Evolutionary conservation across 2,888 invertebrate genomes (phyloP), one percentile per base, ranked within the genome.

Genomic region (Eristalis pertinax): DNA sequence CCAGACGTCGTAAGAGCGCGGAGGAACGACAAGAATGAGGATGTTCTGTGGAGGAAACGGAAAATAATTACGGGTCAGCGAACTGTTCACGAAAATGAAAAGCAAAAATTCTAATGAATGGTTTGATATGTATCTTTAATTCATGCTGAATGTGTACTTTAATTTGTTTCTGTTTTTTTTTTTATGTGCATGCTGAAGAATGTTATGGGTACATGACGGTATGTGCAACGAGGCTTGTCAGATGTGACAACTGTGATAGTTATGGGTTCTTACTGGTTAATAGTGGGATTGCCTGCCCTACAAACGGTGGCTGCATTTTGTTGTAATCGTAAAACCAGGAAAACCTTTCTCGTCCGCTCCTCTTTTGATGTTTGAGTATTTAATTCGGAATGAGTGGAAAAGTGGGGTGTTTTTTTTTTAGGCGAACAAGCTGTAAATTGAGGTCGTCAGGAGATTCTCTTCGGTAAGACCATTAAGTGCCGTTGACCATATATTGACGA

Each of bases 41-140:
- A 67, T 72, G 41, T 70, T 50, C 19, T 75, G 32, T 32, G n/a
- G n/a, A 72, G 75, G 76, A 72, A 80, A 19, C 26, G 24, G 60
- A 26, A 29, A 26, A 29, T 60, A 60, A 60, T 60, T 60, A 24
- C 4, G 60, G 60, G 60, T 60, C 60, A 26, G 26, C 4, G 26
- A 60, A 60, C 60, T 60, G 60, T 60, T 60, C 26, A 60, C 26
- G 8, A 60, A 60, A 29, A 26, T 60, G 1, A 60, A 60, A 60
- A 26, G 32, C 32, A 24, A 60, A 60, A 24, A 58, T 13, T 1
- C 13, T 60, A 13, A 60, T 50, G 50, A 50, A 50, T 50, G 50
- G 50, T 19, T 10, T 7, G 19, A 43, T 43, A 43, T 43, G 50
- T 50, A 50, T 19, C 24, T 60, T 26, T 29, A 60, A 60, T 60